Evolutionary conservation across 2,113 vertebrate genomes (phyloP).

Genomic region (Cyanoliseus patagonus): DNA sequence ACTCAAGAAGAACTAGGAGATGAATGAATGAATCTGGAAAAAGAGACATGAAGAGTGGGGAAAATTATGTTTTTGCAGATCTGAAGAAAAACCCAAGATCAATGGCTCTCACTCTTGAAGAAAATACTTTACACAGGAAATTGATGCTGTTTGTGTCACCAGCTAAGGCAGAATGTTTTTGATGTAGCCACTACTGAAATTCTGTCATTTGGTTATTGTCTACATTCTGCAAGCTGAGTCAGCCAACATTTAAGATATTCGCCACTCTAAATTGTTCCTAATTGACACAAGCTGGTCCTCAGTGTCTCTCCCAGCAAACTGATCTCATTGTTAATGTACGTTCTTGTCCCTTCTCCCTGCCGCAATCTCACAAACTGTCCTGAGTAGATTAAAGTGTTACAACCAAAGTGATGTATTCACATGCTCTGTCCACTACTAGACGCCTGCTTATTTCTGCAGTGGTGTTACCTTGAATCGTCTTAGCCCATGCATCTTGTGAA

Average conservation of each 20-base stretch:
- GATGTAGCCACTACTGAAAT: background rate
- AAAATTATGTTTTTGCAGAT: background rate
- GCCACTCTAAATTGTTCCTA: slow-evolving; percentile 25
- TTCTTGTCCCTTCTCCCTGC: background rate
- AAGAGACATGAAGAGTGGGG: background rate
- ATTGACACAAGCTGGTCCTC: slow-evolving; percentile 1
- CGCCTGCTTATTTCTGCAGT: background rate
- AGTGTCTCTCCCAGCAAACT: background rate
- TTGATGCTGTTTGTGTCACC: background rate
- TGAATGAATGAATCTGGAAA: background rate
- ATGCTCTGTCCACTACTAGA: background rate
- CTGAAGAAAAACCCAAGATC: background rate
- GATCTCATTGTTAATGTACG: slow-evolving; percentile 36
- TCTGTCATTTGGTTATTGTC: background rate
- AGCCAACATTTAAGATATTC: slow-evolving; percentile 5
- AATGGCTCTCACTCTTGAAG: background rate
- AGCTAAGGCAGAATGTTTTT: background rate
- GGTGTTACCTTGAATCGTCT: background rate
- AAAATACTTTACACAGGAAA: background rate
- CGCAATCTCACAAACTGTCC: background rate
- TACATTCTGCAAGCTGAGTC: background rate
- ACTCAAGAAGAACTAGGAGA: background rate
- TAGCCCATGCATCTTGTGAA: background rate
- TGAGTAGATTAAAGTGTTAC: background rate
- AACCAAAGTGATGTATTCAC: background rate